phyloP scores from a whole-genome alignment of 2,797 vertebrate genomes.

The Schizothorax lantsangensis region DNA sequence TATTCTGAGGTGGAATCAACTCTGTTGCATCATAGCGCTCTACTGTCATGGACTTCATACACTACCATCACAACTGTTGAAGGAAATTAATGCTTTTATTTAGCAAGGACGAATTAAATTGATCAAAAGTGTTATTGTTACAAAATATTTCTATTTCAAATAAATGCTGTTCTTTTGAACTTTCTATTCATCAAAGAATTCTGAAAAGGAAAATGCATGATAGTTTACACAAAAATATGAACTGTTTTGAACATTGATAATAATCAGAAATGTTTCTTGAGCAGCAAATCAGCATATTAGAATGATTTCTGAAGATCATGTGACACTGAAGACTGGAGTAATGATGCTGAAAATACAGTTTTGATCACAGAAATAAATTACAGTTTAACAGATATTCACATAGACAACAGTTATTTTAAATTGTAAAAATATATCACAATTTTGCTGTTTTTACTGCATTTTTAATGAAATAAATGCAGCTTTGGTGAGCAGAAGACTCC shows the following conservation, averaged over 20 bases:
- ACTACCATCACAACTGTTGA: not conserved
- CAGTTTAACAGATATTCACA: not conserved
- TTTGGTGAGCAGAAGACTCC: not conserved
- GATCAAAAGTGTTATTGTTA: not conserved
- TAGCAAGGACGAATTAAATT: not conserved
- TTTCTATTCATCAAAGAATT: not conserved
- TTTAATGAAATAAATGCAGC: not conserved
- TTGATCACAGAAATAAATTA: not conserved
- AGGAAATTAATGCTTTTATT: not conserved
- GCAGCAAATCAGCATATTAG: not conserved
- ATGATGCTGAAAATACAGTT: not conserved
- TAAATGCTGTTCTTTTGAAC: not conserved
- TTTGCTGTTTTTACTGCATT: not conserved
- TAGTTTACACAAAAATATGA: not conserved
- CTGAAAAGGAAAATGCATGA: not conserved
- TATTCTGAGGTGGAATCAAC: not conserved
- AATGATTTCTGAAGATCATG: not conserved
- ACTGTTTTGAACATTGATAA: not conserved
- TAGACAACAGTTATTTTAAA: not conserved
- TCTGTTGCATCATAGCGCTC: not conserved
- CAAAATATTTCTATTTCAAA: not conserved
- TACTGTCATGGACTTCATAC: not conserved
- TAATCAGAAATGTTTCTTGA: not conserved
- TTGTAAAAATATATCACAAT: not conserved
- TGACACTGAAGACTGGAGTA: not conserved